Conservation (phyloP, 2,888 invertebrate genomes). For the Drosophila demipolita region DNA sequence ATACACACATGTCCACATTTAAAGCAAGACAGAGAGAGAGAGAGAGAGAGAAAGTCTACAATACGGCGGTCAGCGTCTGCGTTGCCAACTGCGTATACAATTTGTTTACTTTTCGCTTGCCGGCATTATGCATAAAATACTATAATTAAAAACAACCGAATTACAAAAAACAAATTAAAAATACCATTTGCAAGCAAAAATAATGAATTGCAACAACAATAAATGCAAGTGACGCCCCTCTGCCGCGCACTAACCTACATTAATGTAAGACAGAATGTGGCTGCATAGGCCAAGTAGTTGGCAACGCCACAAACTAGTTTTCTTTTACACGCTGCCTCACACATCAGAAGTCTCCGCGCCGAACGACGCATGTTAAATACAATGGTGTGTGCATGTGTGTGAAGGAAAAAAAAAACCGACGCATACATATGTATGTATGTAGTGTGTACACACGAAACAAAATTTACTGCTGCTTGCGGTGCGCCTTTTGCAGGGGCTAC, state of each 20-base stretch:
- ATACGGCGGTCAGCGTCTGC: constrained; percentile 34
- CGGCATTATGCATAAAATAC: constrained; percentile 34
- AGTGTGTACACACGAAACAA: constrained; percentile 48
- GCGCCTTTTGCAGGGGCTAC: constrained; percentile 48
- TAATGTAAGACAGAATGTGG: constrained; percentile 53
- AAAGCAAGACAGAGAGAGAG: constrained; percentile 54
- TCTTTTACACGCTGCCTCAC: constrained; percentile 50
- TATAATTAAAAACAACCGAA: constrained; percentile 38
- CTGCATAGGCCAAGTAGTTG: constrained; percentile 50
- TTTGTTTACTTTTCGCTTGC: constrained; percentile 70
- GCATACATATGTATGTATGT: constrained; percentile 36
- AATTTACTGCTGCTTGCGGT: constrained; percentile 72
- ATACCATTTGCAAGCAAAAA: constrained; percentile 16
- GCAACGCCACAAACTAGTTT: constrained; percentile 64
- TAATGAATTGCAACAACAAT: constrained; percentile 24
- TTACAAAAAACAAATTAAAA: constrained; percentile 29
- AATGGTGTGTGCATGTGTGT: constrained; percentile 40
- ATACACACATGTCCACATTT: constrained; percentile 35
- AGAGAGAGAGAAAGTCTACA: constrained; percentile 74
- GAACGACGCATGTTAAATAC: constrained; percentile 45
- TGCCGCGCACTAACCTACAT: constrained; percentile 68
- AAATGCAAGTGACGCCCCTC: constrained; percentile 18
- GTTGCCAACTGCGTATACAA: constrained; percentile 58
- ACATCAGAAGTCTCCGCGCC: constrained; percentile 43
- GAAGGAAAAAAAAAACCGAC: constrained; percentile 57